These are phyloP conservation scores for Ciconia boyciana DNA, from an alignment of 2,113 vertebrate genomes.

Conservation along the genomic window DNA sequence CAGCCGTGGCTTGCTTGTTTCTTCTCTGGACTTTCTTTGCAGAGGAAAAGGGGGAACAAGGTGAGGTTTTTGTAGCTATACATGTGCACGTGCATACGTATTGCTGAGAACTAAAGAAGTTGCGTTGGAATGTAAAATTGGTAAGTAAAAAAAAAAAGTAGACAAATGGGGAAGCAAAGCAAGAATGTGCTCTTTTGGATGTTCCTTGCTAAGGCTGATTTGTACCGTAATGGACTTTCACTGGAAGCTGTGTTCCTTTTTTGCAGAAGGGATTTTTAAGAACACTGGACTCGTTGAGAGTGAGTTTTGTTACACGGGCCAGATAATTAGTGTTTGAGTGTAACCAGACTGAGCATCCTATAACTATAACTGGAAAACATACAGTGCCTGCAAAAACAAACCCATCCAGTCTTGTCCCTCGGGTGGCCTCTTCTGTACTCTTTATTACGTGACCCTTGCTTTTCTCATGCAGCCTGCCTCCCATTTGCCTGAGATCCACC, in stretches of 20 bases:
- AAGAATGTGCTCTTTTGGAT: neutral
- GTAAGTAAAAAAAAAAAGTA: neutral
- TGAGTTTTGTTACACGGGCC: neutral
- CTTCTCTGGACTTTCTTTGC: neutral
- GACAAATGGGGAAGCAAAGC: neutral
- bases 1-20: neutral
- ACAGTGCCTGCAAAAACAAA: neutral
- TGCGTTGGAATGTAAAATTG: neutral
- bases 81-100: fast-evolving
- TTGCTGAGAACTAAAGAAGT: neutral
- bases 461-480: neutral
- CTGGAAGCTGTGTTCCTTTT: neutral
- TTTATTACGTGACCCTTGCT: neutral
- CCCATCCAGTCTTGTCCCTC: neutral
- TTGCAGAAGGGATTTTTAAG: neutral
- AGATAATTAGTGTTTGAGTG: neutral
- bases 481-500: neutral
- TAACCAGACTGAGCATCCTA: neutral
- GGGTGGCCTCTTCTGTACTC: neutral
- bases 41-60: neutral
- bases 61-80: neutral
- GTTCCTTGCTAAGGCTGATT: neutral
- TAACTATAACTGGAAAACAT: neutral
- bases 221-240: neutral
- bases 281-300: neutral